phyloP scores from a whole-genome alignment of 2,797 vertebrate species.

The Sebastes minor region DNA sequence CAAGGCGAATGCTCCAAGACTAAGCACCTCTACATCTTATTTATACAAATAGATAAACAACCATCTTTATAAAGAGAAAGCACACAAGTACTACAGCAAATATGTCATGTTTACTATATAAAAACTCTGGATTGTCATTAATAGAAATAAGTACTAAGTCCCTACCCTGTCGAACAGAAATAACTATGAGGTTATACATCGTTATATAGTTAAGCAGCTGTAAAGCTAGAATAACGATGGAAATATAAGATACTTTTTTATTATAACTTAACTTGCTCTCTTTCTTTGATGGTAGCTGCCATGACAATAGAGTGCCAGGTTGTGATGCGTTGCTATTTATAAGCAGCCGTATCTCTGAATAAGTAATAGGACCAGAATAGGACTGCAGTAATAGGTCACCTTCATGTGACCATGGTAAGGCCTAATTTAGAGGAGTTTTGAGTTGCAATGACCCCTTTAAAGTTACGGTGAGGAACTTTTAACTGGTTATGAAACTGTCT shows the following conservation, averaged over 20 bases:
- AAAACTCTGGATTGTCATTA: background rate
- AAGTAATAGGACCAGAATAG: constrained; percentile 26
- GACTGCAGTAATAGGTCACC: constrained; percentile 34
- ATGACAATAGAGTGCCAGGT: constrained; percentile 15
- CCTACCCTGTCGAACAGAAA: background rate
- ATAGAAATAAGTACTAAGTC: background rate
- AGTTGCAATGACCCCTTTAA: background rate
- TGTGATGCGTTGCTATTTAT: constrained; percentile 49
- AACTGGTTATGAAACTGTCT: background rate
- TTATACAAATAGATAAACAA: constrained; percentile 20
- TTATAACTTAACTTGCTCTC: constrained; percentile 4
- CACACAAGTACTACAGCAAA: background rate
- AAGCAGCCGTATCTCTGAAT: constrained; percentile 38
- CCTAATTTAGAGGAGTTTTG: background rate
- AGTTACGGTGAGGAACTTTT: background rate
- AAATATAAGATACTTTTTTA: background rate
- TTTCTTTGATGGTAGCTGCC: constrained; percentile 28
- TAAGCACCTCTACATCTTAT: background rate
- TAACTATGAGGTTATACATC: background rate
- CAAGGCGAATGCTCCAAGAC: background rate
- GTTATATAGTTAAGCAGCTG: background rate
- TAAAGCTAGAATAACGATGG: constrained; percentile 2
- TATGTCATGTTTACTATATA: background rate
- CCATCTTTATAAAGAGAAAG: background rate
- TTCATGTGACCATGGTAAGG: background rate